Evolutionary conservation across 2,888 invertebrate species (phyloP).

Genomic region (Rotaria macrura): DNA sequence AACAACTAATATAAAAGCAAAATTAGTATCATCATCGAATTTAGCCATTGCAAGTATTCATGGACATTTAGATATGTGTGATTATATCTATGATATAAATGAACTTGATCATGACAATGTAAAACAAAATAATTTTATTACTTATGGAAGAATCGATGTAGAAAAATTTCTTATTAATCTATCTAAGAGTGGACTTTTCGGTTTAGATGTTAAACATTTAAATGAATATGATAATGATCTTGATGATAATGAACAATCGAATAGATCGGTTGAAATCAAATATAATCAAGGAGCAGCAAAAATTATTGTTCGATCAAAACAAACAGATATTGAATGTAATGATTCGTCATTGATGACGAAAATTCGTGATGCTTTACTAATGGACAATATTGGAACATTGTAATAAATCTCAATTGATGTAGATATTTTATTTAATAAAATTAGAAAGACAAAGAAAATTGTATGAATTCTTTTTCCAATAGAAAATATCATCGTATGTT

Average conservation of each 20-base stretch:
- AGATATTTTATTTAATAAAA: not conserved
- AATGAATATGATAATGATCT: not conserved
- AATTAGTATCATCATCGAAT: not conserved
- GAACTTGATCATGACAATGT: not conserved
- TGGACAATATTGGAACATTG: constrained; percentile 8
- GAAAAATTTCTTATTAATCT: not conserved
- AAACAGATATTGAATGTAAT: constrained; percentile 13
- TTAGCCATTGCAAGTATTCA: not conserved
- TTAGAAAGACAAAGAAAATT: not conserved
- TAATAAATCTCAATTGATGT: not conserved
- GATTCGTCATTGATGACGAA: not conserved
- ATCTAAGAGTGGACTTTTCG: not conserved
- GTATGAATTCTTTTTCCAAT: no score
- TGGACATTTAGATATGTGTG: constrained; percentile 12
- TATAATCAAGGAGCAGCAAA: constrained; percentile 1
- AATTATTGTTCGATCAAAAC: not conserved
- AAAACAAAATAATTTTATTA: not conserved
- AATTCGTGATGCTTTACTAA: constrained; percentile 2
- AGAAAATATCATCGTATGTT: no score
- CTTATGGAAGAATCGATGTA: not conserved
- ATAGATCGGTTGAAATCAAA: not conserved
- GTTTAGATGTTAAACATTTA: not conserved
- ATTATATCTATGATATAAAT: not conserved
- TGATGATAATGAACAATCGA: not conserved
- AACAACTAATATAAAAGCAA: not conserved